phyloP scores from a whole-genome alignment of 2,888 invertebrate genomes.

The Anagyrus pseudococci region DNA sequence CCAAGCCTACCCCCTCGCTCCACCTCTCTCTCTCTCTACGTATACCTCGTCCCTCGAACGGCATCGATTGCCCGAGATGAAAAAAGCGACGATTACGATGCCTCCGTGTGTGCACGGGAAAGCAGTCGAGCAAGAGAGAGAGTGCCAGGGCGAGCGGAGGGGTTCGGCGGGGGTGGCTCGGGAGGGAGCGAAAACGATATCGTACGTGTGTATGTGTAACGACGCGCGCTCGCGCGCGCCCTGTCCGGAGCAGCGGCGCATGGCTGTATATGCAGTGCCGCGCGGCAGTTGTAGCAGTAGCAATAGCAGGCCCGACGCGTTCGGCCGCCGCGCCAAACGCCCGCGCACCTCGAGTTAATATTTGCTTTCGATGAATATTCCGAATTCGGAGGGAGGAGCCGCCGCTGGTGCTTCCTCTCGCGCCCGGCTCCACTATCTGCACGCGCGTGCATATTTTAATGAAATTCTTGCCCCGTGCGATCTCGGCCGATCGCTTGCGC shows the following conservation, averaged over 20 bases:
- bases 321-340: background rate
- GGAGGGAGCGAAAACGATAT: no score
- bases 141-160: no score
- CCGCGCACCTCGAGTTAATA: constrained; percentile 16
- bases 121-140: no score
- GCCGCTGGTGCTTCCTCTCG: no score
- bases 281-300: no score
- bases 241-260: no score
- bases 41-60: constrained; percentile 10
- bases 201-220: background rate
- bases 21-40: no score
- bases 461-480: constrained; percentile 13
- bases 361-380: constrained; percentile 32
- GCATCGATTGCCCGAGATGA: constrained; percentile 30
- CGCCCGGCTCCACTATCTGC: no score
- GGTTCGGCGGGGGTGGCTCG: no score
- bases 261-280: no score
- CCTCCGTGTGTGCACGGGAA: background rate
- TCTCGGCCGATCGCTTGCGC: background rate
- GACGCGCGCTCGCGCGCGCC: background rate
- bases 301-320: no score
- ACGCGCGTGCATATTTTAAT: constrained; percentile 15
- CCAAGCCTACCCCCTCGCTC: constrained; percentile 29
- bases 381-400: constrained; percentile 20
- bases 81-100: constrained; percentile 6